Percentiles rank a stretch among this genome's conserved stretches.
Conservation (phyloP, 2,113 vertebrate species). For the Chaetorhynchus papuensis region DNA sequence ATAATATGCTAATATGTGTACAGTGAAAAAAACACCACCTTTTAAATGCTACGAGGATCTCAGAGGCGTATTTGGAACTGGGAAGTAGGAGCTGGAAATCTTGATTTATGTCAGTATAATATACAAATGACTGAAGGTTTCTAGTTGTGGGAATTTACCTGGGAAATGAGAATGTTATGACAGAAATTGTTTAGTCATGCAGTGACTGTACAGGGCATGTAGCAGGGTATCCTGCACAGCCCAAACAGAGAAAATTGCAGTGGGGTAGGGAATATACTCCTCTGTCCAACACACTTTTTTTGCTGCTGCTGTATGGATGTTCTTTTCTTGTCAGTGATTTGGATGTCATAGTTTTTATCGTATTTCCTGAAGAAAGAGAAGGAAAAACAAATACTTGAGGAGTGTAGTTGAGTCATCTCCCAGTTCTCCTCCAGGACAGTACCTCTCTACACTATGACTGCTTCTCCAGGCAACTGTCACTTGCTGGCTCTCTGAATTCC, state of each 20-base stretch:
- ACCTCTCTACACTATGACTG: not conserved
- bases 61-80: not conserved
- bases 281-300: not conserved
- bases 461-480: not conserved
- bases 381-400: not conserved
- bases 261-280: not conserved
- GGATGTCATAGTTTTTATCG: not conserved
- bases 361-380: not conserved
- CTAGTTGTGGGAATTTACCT: not conserved
- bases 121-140: not conserved
- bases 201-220: not conserved
- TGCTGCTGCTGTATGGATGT: not conserved
- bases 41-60: not conserved
- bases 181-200: not conserved
- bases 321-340: not conserved
- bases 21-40: not conserved
- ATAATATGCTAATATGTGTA: conserved; percentile 42
- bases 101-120: not conserved
- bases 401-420: not conserved
- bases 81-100: not conserved
- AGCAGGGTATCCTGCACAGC: not conserved
- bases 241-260: not conserved
- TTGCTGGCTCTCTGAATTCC: not conserved
- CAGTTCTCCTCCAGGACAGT: not conserved
- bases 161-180: not conserved